Evolutionary conservation across 2,888 invertebrate species (phyloP).

Genomic region (Phyllotreta cruciferae): DNA sequence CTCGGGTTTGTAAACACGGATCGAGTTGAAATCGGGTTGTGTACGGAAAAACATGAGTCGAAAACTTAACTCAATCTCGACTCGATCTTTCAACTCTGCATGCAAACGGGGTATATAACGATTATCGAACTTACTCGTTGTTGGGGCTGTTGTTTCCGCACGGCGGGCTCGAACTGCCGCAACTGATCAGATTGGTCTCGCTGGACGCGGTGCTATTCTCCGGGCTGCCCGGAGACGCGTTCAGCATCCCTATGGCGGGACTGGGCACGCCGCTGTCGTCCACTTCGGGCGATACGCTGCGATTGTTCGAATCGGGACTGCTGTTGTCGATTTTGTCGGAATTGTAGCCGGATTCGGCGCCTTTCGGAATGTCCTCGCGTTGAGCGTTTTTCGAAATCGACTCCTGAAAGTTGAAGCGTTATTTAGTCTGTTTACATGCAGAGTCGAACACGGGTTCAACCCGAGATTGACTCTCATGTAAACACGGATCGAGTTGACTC

Average conservation of each 20-base stretch:
- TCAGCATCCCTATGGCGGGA: constrained; percentile 51
- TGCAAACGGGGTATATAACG: no score
- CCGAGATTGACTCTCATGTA: no score
- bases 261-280: constrained; percentile 56
- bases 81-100: no score
- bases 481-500: no score
- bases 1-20: no score
- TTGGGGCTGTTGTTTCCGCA: constrained; percentile 52
- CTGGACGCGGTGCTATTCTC: constrained; percentile 60
- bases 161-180: constrained; percentile 59
- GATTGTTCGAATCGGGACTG: constrained; percentile 55
- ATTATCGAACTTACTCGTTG: constrained; percentile 50
- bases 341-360: constrained; percentile 73
- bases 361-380: constrained; percentile 45
- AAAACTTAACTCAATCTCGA: no score
- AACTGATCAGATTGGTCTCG: constrained; percentile 65
- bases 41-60: no score
- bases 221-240: constrained; percentile 49
- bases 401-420: no score
- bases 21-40: no score
- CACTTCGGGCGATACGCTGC: constrained; percentile 50
- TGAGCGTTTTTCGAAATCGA: constrained; percentile 28
- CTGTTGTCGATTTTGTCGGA: constrained; percentile 63
- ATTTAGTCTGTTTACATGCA: no score
- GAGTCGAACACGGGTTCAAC: no score